Evolutionary conservation across 2,797 vertebrate genomes (phyloP), one percentile per base, ranked within the genome.

Genomic region (Periophthalmus magnuspinnatus): DNA sequence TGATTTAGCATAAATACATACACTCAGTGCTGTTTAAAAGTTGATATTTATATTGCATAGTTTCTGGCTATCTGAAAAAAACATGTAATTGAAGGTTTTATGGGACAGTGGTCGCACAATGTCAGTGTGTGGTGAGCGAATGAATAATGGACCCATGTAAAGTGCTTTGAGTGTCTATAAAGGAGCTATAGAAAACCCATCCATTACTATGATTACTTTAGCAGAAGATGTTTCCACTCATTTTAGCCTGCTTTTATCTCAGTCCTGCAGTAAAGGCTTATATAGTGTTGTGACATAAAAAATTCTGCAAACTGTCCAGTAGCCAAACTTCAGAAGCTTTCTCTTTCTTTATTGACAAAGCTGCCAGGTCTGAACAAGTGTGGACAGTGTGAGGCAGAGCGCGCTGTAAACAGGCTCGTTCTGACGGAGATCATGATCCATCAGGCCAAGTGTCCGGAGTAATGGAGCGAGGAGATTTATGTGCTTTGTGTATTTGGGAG

Each of bases 391-490:
- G 11, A 69, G 67, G 72, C 61, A 61, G 66, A 75, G 76, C 73
- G 48, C 56, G 71, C 72, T 78, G 79, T 82, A 88, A 81, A 85
- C 71, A 79, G 69, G 80, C 78, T 76, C 72, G 70, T 89, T 86
- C 76, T 75, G 58, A 68, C 74, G 47, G 72, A 76, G 85, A 85
- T 88, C 71, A 83, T 82, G 84, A 91, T 89, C 91, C 78, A 89
- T 89, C 88, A 84, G 75, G 82, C 75, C 54, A 66, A 87, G 74
- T 77, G 77, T 90, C 83, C 84, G 16, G 33, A 81, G 84, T 87
- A 90, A 91, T 87, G 86, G 83, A 65, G 76, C 65, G 48, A 71
- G 76, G 72, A 81, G 80, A 91, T 85, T 88, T 83, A 83, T 88
- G 79, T 74, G 78, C 63, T 82, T 80, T 81, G 85, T 85, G 82